Evolutionary conservation across 30 jellyfish, hydroid and myxozoan species (phyloP).

Genomic region (Aurelia sp.): DNA sequence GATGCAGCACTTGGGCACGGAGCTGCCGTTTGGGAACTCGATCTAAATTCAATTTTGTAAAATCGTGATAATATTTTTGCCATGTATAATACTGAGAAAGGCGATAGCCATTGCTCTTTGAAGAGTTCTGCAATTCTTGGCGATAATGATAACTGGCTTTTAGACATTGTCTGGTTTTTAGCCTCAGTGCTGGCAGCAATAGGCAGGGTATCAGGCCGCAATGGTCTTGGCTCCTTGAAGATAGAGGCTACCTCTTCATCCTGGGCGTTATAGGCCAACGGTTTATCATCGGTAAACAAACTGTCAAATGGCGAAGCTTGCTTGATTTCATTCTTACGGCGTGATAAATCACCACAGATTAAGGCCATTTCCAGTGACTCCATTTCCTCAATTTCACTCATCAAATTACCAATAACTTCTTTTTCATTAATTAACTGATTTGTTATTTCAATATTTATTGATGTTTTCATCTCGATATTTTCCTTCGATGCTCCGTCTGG

Average conservation of each 20-base stretch:
- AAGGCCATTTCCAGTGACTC: constrained; percentile 44
- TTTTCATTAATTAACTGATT: constrained; percentile 3
- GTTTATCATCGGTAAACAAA: constrained; percentile 41
- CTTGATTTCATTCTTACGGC: neutral
- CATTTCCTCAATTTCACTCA: constrained; percentile 15
- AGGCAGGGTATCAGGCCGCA: constrained; percentile 17
- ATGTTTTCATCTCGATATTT: constrained; percentile 28
- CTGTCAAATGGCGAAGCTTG: constrained; percentile 21
- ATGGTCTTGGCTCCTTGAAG: constrained; percentile 25
- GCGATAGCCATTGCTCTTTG: constrained; percentile 74
- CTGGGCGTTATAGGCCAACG: constrained; percentile 5
- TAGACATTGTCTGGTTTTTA: neutral
- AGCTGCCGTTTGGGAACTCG: neutral
- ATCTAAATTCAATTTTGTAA: constrained; percentile 11
- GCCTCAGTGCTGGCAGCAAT: neutral
- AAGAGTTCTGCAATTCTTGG: constrained; percentile 52
- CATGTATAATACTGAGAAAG: constrained; percentile 65
- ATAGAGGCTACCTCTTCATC: neutral
- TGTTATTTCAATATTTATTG: constrained; percentile 4
- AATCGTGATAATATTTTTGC: constrained; percentile 35
- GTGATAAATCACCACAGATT: neutral
- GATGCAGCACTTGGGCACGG: constrained; percentile 11
- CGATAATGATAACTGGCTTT: neutral
- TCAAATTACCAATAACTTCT: neutral
- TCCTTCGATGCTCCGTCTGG: constrained; percentile 24